phyloP scores from a whole-genome alignment of 2,113 vertebrate species.

The Copsychus sechellarum region DNA sequence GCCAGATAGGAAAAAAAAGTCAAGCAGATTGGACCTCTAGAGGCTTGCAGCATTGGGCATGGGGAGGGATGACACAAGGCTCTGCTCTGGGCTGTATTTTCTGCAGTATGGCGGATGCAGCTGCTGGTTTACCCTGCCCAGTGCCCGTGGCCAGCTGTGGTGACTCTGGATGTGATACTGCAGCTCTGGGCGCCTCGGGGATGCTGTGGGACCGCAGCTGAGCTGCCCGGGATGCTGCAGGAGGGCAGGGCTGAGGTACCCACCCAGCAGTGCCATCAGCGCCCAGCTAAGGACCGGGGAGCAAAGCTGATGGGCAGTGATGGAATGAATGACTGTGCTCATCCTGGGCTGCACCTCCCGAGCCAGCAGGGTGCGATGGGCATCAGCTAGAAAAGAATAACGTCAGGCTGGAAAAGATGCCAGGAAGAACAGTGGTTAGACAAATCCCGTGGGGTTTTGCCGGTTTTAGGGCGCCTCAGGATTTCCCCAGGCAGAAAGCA shows the following conservation, averaged over 20 bases:
- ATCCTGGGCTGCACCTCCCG: neutral
- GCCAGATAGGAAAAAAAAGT: neutral
- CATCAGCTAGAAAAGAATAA: neutral
- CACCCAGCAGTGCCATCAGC: accelerated
- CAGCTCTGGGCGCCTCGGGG: no score
- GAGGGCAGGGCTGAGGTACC: neutral
- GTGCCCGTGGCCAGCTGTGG: neutral
- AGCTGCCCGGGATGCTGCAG: neutral
- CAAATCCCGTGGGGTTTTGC: neutral
- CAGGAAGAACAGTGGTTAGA: neutral
- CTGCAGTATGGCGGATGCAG: neutral
- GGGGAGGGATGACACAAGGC: neutral
- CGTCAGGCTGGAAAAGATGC: neutral
- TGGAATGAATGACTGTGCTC: accelerated
- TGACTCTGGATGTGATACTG: neutral
- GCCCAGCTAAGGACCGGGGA: accelerated
- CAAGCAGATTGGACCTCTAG: neutral
- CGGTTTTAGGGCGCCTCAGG: neutral
- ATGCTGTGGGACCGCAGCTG: accelerated
- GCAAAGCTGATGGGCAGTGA: accelerated
- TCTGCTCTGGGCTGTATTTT: neutral
- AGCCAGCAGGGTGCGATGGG: neutral
- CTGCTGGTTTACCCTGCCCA: neutral
- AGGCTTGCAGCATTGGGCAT: neutral
- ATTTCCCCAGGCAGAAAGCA: neutral